Conservation (phyloP, 1,140 invertebrate genomes). For the Patella vulgata region DNA sequence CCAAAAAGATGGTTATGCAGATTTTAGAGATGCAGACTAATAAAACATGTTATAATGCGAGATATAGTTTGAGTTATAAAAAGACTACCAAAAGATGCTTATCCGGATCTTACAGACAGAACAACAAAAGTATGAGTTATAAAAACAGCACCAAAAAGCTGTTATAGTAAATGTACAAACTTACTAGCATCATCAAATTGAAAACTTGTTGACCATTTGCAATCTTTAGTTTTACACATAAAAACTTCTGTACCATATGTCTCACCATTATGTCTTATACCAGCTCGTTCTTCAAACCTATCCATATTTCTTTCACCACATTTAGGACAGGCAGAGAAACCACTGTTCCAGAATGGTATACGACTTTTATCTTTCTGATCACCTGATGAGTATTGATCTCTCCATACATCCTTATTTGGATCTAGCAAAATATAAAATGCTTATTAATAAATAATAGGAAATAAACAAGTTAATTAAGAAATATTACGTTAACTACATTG, state of each 20-base stretch:
- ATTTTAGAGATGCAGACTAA: no score
- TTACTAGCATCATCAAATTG: slow-evolving; percentile 30
- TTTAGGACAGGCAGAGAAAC: slow-evolving; percentile 21
- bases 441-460: no score
- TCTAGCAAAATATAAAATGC: slow-evolving; percentile 13
- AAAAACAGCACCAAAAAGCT: no score
- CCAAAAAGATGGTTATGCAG: no score
- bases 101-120: no score
- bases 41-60: no score
- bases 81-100: no score
- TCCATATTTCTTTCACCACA: slow-evolving; percentile 26
- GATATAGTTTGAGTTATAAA: no score
- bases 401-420: slow-evolving; percentile 32
- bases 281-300: slow-evolving; percentile 29
- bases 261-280: slow-evolving; percentile 31
- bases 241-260: slow-evolving; percentile 32
- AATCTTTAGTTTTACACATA: slow-evolving; percentile 26
- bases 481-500: no score
- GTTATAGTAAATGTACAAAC: no score
- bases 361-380: slow-evolving; percentile 25
- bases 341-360: slow-evolving; percentile 33
- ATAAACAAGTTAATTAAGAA: no score
- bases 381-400: slow-evolving; percentile 23
- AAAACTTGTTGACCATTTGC: slow-evolving; percentile 32
- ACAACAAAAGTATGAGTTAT: no score